These are phyloP conservation scores for Macropodus opercularis DNA, from an alignment of 2,797 vertebrate species.

Conservation along the genomic window DNA sequence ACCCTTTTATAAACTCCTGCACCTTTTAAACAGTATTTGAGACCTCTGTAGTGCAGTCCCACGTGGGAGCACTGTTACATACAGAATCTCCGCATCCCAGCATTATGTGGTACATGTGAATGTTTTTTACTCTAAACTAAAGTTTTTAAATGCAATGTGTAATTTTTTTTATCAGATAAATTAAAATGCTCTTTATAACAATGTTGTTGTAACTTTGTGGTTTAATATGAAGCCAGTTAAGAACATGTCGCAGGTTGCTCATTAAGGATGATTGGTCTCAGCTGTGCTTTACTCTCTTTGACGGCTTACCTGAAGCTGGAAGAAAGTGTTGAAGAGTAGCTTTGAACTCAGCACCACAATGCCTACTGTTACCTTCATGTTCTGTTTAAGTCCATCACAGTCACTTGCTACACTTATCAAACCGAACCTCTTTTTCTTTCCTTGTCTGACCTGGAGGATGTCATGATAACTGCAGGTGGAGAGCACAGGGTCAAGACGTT, in stretches of 20 bases:
- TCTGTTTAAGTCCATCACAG: no score
- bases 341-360: no score
- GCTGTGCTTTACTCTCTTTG: no score
- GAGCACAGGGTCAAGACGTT: background rate
- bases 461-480: background rate
- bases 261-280: background rate
- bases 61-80: slow-evolving; percentile 11
- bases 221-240: background rate
- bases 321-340: no score
- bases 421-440: no score
- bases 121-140: background rate
- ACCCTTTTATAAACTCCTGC: slow-evolving; percentile 11
- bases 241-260: background rate
- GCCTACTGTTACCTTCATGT: no score
- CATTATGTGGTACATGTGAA: slow-evolving; percentile 15
- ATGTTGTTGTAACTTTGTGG: background rate
- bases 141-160: slow-evolving; percentile 49
- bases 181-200: slow-evolving; percentile 45
- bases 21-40: slow-evolving; percentile 8
- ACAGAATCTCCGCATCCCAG: background rate
- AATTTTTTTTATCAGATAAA: slow-evolving; percentile 52
- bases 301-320: no score
- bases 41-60: no score
- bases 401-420: no score
- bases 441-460: no score